Evolutionary conservation across 2,888 invertebrate species (phyloP), one percentile per base, ranked within the genome.

Genomic region (Lathronympha strigana): DNA sequence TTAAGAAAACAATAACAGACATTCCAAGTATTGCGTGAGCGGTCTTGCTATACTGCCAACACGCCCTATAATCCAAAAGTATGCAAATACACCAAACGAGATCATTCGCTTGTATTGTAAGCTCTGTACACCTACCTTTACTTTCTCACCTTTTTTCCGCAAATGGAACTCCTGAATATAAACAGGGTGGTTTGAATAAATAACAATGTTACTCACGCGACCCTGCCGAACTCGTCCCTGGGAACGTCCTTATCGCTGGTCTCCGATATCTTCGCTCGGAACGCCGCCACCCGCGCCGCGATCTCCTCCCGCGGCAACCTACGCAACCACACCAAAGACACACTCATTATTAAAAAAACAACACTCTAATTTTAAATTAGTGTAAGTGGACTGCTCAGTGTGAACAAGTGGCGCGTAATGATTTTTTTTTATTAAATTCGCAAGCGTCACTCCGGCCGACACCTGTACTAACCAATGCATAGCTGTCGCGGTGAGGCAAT

Each of bases 271-370:
- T 97, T 96, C 76, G 95, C 94, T 66, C 99, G 94, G 90, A 97
- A 99, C 61, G 96, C 95, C 66, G 96, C 95, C 71, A 99, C 97
- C 81, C 98, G 97, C 77, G 94, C 93, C 72, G 95, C 95, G 70
- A 99, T 97, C 82, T 98, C 97, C 78, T 97, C 97, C 76, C 94
- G 94, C 58, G 95, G 94, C 85, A 96, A 97, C 87, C 98, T 98
- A 89, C 79, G 93, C 90, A 87, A 81, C 87, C 88, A 92, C 71
- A 87, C 91, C 86, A 89, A 73, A 45, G 88, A 89, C 60, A 92
- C 87, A 76, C 87, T 89, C 90, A 92, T 89, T 80, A 84, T 72
- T 69, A 67, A 70, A 68, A 54, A 62, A 23, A 63, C 61, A 70
- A 63, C 62, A 64, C 19, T 68, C 58, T 67, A 68, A 71, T 43